These are phyloP conservation scores for Mormyrops attenuatus DNA, from an alignment of 2,797 vertebrate genomes.

Conservation along the genomic window DNA sequence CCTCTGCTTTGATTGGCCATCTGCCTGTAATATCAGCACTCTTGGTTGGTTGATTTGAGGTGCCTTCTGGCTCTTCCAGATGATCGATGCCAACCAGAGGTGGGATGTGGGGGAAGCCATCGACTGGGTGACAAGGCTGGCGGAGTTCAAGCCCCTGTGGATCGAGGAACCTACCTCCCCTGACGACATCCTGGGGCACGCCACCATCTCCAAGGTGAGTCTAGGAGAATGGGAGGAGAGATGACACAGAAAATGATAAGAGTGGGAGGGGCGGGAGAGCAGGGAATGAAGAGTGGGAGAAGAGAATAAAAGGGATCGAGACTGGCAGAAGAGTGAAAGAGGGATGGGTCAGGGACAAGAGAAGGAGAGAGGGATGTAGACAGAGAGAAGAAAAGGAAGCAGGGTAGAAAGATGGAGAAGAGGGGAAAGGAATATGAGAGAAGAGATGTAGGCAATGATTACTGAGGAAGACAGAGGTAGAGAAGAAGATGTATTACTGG, in stretches of 20 bases:
- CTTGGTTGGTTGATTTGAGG: neutral
- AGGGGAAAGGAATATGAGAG: neutral
- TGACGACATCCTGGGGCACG: conserved; percentile 73
- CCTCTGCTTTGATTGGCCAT: neutral
- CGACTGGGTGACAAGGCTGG: conserved; percentile 63
- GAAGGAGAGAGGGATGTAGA: neutral
- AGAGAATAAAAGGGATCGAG: neutral
- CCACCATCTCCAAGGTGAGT: conserved; percentile 67
- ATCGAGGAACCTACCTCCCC: conserved; percentile 76
- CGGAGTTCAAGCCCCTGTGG: conserved; percentile 69
- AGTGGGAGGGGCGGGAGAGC: neutral
- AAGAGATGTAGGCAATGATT: neutral
- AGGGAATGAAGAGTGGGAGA: neutral
- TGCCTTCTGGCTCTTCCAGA: conserved; percentile 45
- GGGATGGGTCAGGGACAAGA: neutral
- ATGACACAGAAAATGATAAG: neutral
- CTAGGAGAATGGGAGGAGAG: too few relatives aligned
- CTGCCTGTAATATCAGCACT: neutral
- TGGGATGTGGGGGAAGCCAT: conserved; percentile 72
- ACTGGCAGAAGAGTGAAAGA: neutral
- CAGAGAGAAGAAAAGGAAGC: neutral
- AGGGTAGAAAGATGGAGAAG: neutral
- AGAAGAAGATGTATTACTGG: neutral
- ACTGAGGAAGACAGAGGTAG: neutral
- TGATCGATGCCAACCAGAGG: conserved; percentile 77